Conservation (phyloP, 2,888 invertebrate genomes). For the Cantharis rustica region DNA sequence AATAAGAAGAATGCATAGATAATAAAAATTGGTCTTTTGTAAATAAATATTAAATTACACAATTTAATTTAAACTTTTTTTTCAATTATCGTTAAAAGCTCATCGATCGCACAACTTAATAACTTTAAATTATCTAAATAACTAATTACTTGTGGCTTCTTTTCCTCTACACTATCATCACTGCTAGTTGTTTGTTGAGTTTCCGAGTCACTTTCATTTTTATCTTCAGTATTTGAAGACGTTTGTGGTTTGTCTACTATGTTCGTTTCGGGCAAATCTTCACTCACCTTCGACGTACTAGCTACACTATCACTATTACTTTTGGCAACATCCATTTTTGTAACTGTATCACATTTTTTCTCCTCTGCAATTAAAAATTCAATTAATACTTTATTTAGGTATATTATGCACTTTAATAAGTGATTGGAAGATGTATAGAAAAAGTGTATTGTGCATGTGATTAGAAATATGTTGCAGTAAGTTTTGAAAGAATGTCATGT, state of each 20-base stretch:
- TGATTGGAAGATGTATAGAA: neutral
- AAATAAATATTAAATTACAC: slow-evolving; percentile 11
- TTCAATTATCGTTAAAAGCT: slow-evolving; percentile 52
- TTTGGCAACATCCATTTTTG: slow-evolving; percentile 28
- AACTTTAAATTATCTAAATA: slow-evolving; percentile 47
- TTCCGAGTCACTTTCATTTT: slow-evolving; percentile 48
- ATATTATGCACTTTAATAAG: neutral
- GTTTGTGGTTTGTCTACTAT: slow-evolving; percentile 27
- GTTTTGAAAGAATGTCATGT: too few relatives aligned
- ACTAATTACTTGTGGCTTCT: slow-evolving; percentile 39
- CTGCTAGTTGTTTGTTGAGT: slow-evolving; percentile 46
- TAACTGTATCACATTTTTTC: neutral
- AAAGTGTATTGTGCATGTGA: neutral
- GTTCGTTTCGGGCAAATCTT: slow-evolving; percentile 17
- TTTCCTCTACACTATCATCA: slow-evolving; percentile 44
- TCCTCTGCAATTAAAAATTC: neutral
- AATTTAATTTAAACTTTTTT: slow-evolving; percentile 35
- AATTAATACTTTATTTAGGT: neutral
- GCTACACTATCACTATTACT: slow-evolving; percentile 34
- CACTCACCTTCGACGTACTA: slow-evolving; percentile 44
- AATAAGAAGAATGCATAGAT: slow-evolving; percentile 9
- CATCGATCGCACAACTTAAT: slow-evolving; percentile 51
- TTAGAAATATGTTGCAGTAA: too few relatives aligned
- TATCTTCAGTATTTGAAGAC: slow-evolving; percentile 26
- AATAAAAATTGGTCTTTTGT: slow-evolving; percentile 25